Percentiles rank a stretch among this genome's conserved stretches.
phyloP scores from a whole-genome alignment of 2,113 vertebrate genomes.

The Pterophyllum scalare region DNA sequence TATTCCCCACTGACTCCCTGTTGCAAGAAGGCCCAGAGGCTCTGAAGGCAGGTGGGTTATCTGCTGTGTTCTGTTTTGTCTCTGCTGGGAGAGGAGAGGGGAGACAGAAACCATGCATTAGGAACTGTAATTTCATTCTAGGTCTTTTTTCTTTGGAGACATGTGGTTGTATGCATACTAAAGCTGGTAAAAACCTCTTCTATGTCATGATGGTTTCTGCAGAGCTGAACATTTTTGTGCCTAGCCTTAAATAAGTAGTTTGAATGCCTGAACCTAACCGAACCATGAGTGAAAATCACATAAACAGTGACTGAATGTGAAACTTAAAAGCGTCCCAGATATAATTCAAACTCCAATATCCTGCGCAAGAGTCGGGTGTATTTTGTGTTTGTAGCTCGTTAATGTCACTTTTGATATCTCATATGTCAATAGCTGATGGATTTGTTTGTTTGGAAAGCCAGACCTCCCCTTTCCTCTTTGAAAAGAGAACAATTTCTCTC shows the following conservation, averaged over 20 bases:
- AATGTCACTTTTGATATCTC: constrained; percentile 4
- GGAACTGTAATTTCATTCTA: background rate
- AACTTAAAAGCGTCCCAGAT: background rate
- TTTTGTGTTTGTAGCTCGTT: background rate
- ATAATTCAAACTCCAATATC: background rate
- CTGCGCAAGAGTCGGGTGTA: background rate
- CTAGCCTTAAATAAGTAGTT: background rate
- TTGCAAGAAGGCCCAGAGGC: background rate
- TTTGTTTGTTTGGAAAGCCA: background rate
- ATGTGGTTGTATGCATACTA: background rate
- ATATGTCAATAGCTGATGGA: background rate
- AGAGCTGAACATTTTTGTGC: background rate
- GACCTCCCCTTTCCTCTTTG: background rate
- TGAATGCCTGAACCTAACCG: background rate
- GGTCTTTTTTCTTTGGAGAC: background rate
- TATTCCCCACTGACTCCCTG: background rate
- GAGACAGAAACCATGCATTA: background rate
- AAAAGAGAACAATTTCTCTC: background rate
- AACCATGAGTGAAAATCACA: background rate
- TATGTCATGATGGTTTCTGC: background rate
- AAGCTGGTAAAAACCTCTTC: background rate
- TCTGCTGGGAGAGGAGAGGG: background rate
- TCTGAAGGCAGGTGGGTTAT: background rate
- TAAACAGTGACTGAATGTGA: background rate
- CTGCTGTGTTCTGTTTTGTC: background rate